Percentiles rank a stretch among this genome's conserved stretches.
phyloP scores from a whole-genome alignment of 1,140 invertebrate genomes.

The Phymastichus coffea region DNA sequence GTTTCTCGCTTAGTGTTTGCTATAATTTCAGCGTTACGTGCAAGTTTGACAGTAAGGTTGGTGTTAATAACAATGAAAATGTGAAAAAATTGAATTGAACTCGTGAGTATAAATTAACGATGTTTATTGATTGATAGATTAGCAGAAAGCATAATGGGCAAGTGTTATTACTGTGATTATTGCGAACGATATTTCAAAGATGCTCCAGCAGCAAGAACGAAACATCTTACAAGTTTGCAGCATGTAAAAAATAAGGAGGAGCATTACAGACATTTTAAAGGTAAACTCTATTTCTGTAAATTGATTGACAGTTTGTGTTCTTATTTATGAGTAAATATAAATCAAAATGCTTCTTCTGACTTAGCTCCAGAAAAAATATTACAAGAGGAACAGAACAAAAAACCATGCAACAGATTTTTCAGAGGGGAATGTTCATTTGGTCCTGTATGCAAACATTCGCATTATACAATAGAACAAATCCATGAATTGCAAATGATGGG shows the following conservation, averaged over 20 bases:
- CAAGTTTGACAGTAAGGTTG: no score
- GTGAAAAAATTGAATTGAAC: no score
- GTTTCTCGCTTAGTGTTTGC: not conserved
- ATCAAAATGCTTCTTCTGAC: conserved; percentile 20
- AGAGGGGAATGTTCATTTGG: conserved; percentile 66
- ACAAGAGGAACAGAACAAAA: conserved; percentile 61
- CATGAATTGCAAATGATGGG: conserved; percentile 58
- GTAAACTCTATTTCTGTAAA: conserved; percentile 43
- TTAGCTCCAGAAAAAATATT: conserved; percentile 63
- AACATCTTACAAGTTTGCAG: conserved; percentile 64
- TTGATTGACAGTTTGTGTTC: not conserved
- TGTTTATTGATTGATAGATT: no score
- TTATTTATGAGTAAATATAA: no score
- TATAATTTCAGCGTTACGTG: not conserved
- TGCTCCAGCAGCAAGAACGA: conserved; percentile 61
- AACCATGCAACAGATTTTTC: conserved; percentile 60
- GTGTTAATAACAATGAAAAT: no score
- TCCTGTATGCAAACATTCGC: conserved; percentile 63
- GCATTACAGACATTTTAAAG: conserved; percentile 65
- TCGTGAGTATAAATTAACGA: no score
- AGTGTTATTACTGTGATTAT: conserved; percentile 69
- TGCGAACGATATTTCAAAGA: conserved; percentile 69
- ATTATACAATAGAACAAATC: conserved; percentile 62
- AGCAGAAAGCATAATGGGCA: conserved; percentile 67
- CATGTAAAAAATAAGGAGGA: conserved; percentile 63